These are phyloP conservation scores for Alosa sapidissima DNA, from an alignment of 2,797 vertebrate genomes.

Conservation along the genomic window DNA sequence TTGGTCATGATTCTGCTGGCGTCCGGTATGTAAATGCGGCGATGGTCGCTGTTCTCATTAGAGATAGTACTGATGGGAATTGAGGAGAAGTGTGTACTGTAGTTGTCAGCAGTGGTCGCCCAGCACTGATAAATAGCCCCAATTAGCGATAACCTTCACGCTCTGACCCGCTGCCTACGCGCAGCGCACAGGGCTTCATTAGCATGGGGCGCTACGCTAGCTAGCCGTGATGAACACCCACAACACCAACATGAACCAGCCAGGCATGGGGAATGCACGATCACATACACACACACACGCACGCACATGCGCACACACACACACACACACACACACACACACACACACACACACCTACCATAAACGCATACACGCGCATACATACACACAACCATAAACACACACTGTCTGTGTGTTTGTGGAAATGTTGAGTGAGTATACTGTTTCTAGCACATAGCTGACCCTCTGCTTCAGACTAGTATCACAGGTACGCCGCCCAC, in stretches of 20 bases:
- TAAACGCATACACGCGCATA: neutral
- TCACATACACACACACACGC: neutral
- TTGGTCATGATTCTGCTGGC: conserved; percentile 40
- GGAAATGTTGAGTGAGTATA: no score
- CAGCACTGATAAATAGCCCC: conserved; percentile 73
- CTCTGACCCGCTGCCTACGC: conserved; percentile 60
- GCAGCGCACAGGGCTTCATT: conserved; percentile 54
- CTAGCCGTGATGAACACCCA: neutral
- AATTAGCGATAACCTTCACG: conserved; percentile 76
- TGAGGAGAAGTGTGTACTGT: conserved; percentile 67
- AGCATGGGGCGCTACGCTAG: conserved; percentile 35
- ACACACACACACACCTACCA: neutral
- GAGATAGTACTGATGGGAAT: conserved; percentile 76
- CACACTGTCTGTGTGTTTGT: neutral
- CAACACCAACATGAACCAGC: neutral
- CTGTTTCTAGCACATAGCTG: no score
- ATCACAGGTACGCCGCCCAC: no score
- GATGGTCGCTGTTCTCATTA: conserved; percentile 60
- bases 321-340: neutral
- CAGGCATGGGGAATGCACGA: neutral
- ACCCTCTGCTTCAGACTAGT: no score
- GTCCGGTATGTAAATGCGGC: conserved; percentile 62
- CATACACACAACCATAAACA: neutral
- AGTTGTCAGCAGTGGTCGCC: conserved; percentile 70
- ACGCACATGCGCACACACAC: neutral